Evolutionary conservation across 2,113 vertebrate genomes (phyloP).

Genomic region (Percopsis transmontana): DNA sequence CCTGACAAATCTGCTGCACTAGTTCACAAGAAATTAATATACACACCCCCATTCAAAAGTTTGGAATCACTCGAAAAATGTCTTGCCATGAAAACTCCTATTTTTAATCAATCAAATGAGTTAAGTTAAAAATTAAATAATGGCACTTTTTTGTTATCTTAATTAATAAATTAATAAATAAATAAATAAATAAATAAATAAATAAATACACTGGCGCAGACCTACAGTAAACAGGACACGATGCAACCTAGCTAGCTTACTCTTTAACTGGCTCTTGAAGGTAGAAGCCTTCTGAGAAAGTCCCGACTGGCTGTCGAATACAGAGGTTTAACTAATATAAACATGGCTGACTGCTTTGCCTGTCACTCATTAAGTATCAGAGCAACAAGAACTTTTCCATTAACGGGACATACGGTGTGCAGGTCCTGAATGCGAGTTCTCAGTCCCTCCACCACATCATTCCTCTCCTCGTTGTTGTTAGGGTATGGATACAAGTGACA

Average conservation of each 20-base stretch:
- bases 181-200: neutral
- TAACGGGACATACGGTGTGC: constrained; percentile 79
- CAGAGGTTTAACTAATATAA: neutral
- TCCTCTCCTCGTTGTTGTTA: constrained; percentile 85
- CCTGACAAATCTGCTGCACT: neutral
- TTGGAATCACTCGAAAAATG: too few species aligned
- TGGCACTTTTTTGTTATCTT: too few species aligned
- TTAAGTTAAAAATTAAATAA: too few species aligned
- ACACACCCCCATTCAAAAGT: too few species aligned
- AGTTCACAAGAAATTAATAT: neutral
- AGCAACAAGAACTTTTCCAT: neutral
- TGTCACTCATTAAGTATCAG: constrained; percentile 20
- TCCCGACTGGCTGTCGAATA: constrained; percentile 4
- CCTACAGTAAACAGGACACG: neutral
- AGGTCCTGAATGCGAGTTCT: constrained; percentile 91
- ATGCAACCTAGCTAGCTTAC: neutral
- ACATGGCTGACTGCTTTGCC: neutral
- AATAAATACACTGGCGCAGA: neutral
- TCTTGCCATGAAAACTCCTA: too few species aligned
- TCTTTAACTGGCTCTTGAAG: constrained; percentile 5
- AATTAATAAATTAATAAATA: neutral
- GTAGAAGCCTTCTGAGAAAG: constrained; percentile 1
- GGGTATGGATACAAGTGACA: constrained; percentile 96
- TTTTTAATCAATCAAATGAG: too few species aligned
- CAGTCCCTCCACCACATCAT: constrained; percentile 86